Conservation (phyloP, 2,888 invertebrate species). For the Diabrotica balteata region DNA sequence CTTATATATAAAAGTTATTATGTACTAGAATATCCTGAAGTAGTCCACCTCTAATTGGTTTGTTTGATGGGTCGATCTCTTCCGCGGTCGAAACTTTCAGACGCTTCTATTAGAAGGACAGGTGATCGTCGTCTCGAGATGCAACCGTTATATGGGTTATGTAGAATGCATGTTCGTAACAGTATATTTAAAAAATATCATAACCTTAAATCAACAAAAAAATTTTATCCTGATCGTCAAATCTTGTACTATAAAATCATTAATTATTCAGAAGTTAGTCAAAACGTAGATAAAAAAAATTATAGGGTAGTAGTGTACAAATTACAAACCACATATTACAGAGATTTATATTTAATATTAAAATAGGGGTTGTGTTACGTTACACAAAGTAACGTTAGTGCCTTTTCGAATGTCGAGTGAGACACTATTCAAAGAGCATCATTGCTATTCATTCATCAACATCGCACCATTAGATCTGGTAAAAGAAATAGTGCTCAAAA, state of each 20-base stretch:
- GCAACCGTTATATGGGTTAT: too few relatives aligned
- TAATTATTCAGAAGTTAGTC: slow-evolving; percentile 36
- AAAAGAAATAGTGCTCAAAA: slow-evolving; percentile 41
- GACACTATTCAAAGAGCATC: slow-evolving; percentile 52
- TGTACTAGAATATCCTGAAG: too few relatives aligned
- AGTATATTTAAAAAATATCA: too few relatives aligned
- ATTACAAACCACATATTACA: slow-evolving; percentile 58
- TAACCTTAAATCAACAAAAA: too few relatives aligned
- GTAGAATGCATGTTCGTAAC: too few relatives aligned
- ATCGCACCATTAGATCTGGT: slow-evolving; percentile 52
- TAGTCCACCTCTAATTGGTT: too few relatives aligned
- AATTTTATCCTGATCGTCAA: too few relatives aligned
- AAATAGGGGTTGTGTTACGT: slow-evolving; percentile 61
- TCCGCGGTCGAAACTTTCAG: too few relatives aligned
- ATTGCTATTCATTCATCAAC: slow-evolving; percentile 36
- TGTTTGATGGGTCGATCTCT: too few relatives aligned
- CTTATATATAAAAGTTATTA: too few relatives aligned
- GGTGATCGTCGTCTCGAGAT: too few relatives aligned
- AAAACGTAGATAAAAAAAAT: slow-evolving; percentile 42
- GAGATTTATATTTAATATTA: slow-evolving; percentile 59
- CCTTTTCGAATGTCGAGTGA: slow-evolving; percentile 62
- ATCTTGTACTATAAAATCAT: slow-evolving; percentile 17
- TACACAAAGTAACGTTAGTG: slow-evolving; percentile 59
- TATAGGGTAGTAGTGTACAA: slow-evolving; percentile 53
- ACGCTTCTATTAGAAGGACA: too few relatives aligned